These are phyloP conservation scores for Salticus scenicus DNA, from an alignment of 2,888 invertebrate genomes.

Conservation along the genomic window DNA sequence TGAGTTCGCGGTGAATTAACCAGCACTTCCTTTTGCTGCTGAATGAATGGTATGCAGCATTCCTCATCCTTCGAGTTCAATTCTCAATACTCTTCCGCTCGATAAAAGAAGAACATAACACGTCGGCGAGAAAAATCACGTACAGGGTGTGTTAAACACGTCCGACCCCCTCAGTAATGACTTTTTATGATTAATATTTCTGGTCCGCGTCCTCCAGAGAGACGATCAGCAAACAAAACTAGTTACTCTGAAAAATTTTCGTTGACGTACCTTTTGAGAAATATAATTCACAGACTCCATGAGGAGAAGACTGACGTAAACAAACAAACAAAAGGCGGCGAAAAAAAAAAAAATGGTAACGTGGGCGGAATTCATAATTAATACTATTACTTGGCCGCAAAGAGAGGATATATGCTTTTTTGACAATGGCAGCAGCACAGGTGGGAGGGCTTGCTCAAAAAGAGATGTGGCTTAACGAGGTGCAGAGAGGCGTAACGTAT, in stretches of 20 bases:
- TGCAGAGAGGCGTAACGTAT: conserved; percentile 67
- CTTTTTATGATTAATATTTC: conserved; percentile 11
- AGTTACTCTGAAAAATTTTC: conserved; percentile 1
- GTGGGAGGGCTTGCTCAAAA: conserved; percentile 51
- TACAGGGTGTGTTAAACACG: conserved; percentile 13
- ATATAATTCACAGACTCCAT: background rate
- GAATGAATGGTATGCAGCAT: no score
- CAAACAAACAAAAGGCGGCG: conserved; percentile 12
- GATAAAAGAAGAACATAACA: background rate
- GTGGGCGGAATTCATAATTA: conserved; percentile 66
- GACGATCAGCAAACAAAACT: background rate
- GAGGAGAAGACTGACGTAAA: background rate
- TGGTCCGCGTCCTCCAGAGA: background rate
- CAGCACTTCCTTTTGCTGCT: no score
- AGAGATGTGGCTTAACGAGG: conserved; percentile 59
- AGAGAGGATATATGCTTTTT: background rate
- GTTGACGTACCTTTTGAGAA: background rate
- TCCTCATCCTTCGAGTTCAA: background rate
- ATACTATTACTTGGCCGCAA: conserved; percentile 21
- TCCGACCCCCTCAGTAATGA: conserved; percentile 6
- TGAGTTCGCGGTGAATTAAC: no score
- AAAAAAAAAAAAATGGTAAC: conserved; percentile 22
- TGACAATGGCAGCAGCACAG: conserved; percentile 26
- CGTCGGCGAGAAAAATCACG: background rate
- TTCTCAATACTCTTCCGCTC: background rate